Percentiles rank a stretch among this genome's conserved stretches.
Conservation (phyloP, 1,140 invertebrate genomes). For the Metopolophium dirhodum region DNA sequence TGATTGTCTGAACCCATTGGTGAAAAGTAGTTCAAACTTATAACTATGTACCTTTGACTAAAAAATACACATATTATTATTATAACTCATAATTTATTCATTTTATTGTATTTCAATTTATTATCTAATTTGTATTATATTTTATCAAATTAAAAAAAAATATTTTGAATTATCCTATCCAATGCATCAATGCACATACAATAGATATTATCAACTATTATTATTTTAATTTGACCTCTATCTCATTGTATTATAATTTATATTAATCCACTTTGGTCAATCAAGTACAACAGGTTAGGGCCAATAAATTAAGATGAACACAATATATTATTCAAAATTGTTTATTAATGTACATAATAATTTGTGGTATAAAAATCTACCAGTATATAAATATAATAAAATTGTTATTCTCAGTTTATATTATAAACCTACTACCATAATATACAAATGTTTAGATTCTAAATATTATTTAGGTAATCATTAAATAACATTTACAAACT, state of each 20-base stretch:
- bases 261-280: neutral
- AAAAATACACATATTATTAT: too few species aligned
- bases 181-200: neutral
- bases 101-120: neutral
- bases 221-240: neutral
- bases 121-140: neutral
- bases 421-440: neutral
- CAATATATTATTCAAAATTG: conserved; percentile 38
- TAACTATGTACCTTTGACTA: neutral
- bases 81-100: too few species aligned
- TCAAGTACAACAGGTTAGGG: too few species aligned
- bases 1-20: too few species aligned
- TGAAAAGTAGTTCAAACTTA: neutral
- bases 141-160: neutral
- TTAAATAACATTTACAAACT: conserved; percentile 34
- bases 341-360: conserved; percentile 51
- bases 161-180: neutral
- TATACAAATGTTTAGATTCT: conserved; percentile 34
- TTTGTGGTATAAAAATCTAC: conserved; percentile 48
- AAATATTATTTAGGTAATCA: conserved; percentile 14
- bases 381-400: conserved; percentile 50
- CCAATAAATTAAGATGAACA: neutral
- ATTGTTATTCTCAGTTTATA: conserved; percentile 42
- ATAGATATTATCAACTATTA: neutral
- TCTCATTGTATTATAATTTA: neutral